phyloP scores from a whole-genome alignment of 2,888 invertebrate genomes.

The Metallyticus violacea region DNA sequence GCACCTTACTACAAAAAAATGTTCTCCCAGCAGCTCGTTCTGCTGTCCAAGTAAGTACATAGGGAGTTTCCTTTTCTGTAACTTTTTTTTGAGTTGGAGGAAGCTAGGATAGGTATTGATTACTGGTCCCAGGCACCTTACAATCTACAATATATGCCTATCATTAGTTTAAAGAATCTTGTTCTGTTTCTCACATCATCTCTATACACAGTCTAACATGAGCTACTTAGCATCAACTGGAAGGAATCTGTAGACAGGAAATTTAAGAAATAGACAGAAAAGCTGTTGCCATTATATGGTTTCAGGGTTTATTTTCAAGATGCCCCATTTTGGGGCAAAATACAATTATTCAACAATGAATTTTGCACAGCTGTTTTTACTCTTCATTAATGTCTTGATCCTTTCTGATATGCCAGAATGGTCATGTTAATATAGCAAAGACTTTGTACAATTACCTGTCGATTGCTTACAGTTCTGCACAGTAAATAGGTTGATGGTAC shows the following conservation, averaged over 20 bases:
- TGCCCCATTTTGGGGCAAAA: conserved; percentile 11
- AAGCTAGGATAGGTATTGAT: too few species aligned
- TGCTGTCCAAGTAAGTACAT: too few species aligned
- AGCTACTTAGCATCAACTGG: too few species aligned
- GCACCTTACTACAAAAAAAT: too few species aligned
- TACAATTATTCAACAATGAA: conserved; percentile 16
- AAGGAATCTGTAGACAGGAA: not conserved
- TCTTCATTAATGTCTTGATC: not conserved
- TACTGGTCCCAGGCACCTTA: too few species aligned
- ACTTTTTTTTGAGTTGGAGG: too few species aligned
- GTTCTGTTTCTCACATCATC: too few species aligned
- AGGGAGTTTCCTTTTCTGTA: too few species aligned
- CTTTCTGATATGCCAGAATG: conserved; percentile 8
- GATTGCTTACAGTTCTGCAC: not conserved
- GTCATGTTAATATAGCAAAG: conserved; percentile 1
- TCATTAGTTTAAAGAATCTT: too few species aligned
- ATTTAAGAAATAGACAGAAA: not conserved
- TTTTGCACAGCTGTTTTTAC: not conserved
- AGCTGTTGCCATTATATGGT: not conserved
- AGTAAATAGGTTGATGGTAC: conserved; percentile 5
- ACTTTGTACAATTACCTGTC: conserved; percentile 1
- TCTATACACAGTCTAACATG: too few species aligned
- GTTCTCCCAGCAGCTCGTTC: too few species aligned
- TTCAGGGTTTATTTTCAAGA: conserved; percentile 14
- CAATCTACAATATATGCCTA: too few species aligned